Base-by-base conservation (phyloP, 2,888 invertebrate genomes). In the Ectropis crepuscularia region DNA sequence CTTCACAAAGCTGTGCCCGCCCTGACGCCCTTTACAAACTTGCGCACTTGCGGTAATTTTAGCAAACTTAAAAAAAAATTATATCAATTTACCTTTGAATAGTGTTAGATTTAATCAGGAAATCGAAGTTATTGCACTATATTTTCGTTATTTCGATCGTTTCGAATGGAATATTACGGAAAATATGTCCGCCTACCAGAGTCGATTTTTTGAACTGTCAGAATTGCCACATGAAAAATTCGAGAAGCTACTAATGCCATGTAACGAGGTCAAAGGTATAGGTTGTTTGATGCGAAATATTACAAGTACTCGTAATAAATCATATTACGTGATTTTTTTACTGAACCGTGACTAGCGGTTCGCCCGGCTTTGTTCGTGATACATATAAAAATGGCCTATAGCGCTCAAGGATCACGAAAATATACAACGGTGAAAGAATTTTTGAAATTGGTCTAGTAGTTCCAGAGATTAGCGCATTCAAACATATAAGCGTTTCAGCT, bases 71-170 rank as follows among this genome's bases (percentile, higher is more conserved):
- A 6, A 28, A 2, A 8, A 36, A 36, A 39, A 53, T 48, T n/a
- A 39, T 28, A n/a, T 28, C 37, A 39, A 55, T 37, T 65, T 65
- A 65, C 64, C 64, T 65, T 60, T 48, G n/a, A 36, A 47, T 28
- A 50, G 43, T 66, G 60, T 65, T 46, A 51, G 41, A 51, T 51
- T 53, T 11, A 61, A 64, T 55, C 43, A 0, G 10, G 41, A 55
- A 47, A n/a, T 55, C 42, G 50, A 12, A 45, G 47, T 54, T 28
- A 36, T 37, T 37, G 16, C 36, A 49, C 63, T 70, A 51, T 55
- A 28, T 57, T 68, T 59, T 68, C 50, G 53, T 53, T 60, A 67
- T 60, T 63, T 65, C 61, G 62, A 47, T 65, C 54, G 64, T 54
- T 62, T 61, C 9, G 6, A 47, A 43, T 43, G 43, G 12, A 48